Conservation (phyloP, 2,113 vertebrate genomes). For the Illadopsis cleaveri region DNA sequence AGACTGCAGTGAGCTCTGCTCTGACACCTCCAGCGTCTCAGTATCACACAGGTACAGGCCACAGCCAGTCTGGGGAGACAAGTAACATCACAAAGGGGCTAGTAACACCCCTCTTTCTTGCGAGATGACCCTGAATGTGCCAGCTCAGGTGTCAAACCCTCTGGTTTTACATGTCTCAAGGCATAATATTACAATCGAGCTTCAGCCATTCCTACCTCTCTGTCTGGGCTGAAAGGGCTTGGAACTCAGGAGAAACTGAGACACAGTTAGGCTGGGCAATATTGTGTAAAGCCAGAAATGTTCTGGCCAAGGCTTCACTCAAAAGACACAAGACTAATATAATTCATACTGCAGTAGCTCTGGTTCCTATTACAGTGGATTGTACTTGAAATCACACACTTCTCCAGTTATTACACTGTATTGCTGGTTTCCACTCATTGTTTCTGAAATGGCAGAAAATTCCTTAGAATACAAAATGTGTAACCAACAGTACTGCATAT, state of each 20-base stretch:
- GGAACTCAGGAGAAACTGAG: neutral
- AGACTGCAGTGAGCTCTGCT: neutral
- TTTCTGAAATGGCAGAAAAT: neutral
- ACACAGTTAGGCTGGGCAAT: neutral
- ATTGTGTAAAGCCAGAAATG: neutral
- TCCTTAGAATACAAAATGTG: neutral
- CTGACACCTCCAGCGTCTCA: neutral
- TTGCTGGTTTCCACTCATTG: neutral
- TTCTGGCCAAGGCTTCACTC: neutral
- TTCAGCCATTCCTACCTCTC: neutral
- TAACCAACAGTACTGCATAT: neutral
- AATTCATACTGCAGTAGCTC: neutral
- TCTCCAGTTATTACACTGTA: neutral
- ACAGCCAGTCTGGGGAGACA: neutral
- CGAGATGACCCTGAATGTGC: neutral
- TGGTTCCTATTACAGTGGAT: neutral
- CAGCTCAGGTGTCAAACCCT: neutral
- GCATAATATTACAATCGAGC: neutral
- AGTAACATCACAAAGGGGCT: no score
- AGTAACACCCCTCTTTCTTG: neutral
- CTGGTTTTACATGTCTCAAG: neutral
- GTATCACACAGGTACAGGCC: neutral
- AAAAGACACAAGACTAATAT: neutral
- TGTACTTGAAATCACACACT: neutral
- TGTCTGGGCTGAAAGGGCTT: neutral